Evolutionary conservation across 2,113 vertebrate genomes (phyloP).

Genomic region (Ochotona curzoniae): DNA sequence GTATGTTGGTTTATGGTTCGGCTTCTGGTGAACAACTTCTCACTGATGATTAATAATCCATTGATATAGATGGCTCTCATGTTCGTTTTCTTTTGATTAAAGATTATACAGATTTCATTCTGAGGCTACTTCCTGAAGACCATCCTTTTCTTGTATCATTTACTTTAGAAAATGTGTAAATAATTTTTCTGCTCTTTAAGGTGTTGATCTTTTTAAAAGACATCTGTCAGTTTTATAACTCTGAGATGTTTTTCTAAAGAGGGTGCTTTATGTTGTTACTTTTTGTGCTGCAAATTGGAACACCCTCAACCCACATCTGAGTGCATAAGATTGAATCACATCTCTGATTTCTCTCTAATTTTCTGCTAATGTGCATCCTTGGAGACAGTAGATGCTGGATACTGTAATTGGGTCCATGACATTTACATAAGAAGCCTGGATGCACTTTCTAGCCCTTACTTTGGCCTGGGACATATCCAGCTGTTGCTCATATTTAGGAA

Average conservation of each 20-base stretch:
- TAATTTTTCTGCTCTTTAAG: not conserved
- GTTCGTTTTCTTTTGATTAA: not conserved
- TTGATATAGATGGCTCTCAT: not conserved
- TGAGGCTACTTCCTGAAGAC: not conserved
- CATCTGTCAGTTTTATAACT: not conserved
- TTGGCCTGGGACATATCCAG: too few species aligned
- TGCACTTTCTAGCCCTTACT: too few species aligned
- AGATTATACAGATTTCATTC: not conserved
- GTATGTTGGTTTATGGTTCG: not conserved
- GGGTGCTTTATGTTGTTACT: not conserved
- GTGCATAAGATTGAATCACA: too few species aligned
- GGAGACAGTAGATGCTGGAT: too few species aligned
- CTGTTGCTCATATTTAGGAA: too few species aligned
- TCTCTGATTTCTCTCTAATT: too few species aligned
- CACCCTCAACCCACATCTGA: too few species aligned
- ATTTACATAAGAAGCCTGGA: too few species aligned
- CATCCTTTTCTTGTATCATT: not conserved
- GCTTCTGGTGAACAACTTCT: not conserved
- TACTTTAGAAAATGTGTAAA: not conserved
- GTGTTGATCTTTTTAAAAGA: not conserved
- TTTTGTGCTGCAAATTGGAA: too few species aligned
- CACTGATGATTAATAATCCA: not conserved
- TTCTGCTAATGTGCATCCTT: too few species aligned
- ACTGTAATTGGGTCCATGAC: too few species aligned
- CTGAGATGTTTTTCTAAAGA: not conserved